Percentiles rank a stretch among this genome's conserved stretches.
Evolutionary conservation across 2,797 vertebrate species (phyloP).

Genomic region (Triplophysa yarkandensis): DNA sequence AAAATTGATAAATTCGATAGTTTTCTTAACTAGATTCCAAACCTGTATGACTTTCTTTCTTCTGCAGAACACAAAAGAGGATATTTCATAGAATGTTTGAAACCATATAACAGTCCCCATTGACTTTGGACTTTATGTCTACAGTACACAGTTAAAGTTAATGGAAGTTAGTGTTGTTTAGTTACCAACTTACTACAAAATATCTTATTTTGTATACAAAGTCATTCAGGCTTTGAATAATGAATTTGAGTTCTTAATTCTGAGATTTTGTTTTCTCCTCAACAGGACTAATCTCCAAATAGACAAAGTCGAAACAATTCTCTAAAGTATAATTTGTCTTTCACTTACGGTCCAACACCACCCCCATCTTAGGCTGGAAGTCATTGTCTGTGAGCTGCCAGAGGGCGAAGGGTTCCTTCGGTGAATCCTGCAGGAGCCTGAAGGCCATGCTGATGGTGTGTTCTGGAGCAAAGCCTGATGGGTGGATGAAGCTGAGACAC

Average conservation of each 20-base stretch:
- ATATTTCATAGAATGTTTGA: neutral
- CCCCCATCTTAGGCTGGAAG: constrained; percentile 88
- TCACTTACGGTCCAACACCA: constrained; percentile 87
- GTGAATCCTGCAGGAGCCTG: constrained; percentile 83
- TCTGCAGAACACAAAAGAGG: too few relatives aligned
- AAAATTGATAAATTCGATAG: too few relatives aligned
- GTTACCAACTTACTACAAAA: too few relatives aligned
- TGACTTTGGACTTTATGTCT: neutral
- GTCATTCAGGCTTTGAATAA: neutral
- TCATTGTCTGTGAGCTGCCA: constrained; percentile 91
- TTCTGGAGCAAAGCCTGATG: constrained; percentile 80
- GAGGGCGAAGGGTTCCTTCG: constrained; percentile 85
- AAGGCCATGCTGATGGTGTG: constrained; percentile 84
- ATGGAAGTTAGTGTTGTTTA: too few relatives aligned
- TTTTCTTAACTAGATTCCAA: neutral
- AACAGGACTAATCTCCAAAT: neutral
- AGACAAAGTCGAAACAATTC: neutral
- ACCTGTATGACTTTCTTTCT: neutral
- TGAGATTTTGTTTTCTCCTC: too few relatives aligned
- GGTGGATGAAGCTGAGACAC: constrained; percentile 75
- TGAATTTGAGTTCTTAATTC: too few relatives aligned
- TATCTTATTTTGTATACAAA: too few relatives aligned
- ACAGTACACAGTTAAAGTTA: too few relatives aligned
- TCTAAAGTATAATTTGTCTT: neutral
- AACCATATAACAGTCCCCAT: neutral